Base-by-base conservation (phyloP, 2,888 invertebrate genomes). In the Aleiodes leptofemur region DNA sequence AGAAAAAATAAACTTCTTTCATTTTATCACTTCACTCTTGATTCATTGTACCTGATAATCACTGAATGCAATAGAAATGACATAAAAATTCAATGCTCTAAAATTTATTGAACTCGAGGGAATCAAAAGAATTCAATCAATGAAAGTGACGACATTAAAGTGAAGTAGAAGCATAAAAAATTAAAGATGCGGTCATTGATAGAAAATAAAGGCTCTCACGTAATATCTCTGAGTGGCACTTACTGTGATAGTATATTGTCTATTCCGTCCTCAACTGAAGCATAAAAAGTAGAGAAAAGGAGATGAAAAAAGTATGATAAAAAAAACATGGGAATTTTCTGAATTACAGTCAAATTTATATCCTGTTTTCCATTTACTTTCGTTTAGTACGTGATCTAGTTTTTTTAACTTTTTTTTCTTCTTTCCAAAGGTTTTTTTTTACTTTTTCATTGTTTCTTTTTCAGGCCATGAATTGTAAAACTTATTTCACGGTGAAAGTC, bases 221-320 rank as follows among this genome's bases (percentile, higher is more conserved):
- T 57, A 56, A 53, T 68, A 43, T 34, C 14, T 14, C 50, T 4
- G 29, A 50, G 48, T 16, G 66, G 51, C 72, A 86, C 86, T 86
- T 82, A 86, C 86, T 85, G 68, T 59, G 85, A 87, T 23, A 85
- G 83, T 73, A 85, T 85, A 73, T 84, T 85, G 82, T 81, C 85
- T 38, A 83, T 76, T 77, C 81, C 82, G 53, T 83, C 83, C 66
- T 77, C 79, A 59, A 79, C 85, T 86, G 81, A 43, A 80, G 69
- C 57, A 53, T 38, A 59, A 50, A 70, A 13, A 74, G 74, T 69
- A 50, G 43, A 43, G 43, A 43, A 14, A 64, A 64, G 38, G 61
- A 43, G 48, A 64, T 64, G 48, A 64, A 11, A 56, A 56, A 56
- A 9, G 11, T 6, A 9, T 7, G 43, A 43, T 43, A 43, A 43